phyloP scores from a whole-genome alignment of 1,140 invertebrate genomes.

The Zaprionus ornatus region DNA sequence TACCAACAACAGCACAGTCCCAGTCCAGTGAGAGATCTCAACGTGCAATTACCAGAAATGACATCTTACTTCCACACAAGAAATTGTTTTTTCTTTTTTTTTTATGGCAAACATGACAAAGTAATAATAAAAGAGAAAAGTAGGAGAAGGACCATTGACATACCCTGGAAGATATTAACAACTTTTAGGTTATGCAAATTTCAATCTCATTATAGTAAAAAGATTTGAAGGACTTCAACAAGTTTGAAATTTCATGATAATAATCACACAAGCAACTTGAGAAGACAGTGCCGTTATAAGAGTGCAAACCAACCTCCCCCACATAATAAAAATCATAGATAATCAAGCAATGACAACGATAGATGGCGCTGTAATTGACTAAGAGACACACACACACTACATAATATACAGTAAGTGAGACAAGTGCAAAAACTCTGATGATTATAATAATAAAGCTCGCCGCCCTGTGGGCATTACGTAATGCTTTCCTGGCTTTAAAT shows the following conservation, averaged over 20 bases:
- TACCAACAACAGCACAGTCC: background rate
- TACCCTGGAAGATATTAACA: background rate
- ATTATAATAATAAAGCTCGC: background rate
- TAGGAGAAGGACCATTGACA: background rate
- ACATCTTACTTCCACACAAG: background rate
- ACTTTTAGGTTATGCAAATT: too few relatives aligned
- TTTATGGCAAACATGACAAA: background rate
- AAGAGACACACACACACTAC: background rate
- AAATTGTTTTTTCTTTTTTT: too few relatives aligned
- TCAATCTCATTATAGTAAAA: too few relatives aligned
- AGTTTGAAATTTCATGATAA: too few relatives aligned
- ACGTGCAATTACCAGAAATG: conserved; percentile 3
- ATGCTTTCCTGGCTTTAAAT: conserved; percentile 9
- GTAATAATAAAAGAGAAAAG: background rate
- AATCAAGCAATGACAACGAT: background rate
- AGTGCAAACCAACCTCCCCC: background rate
- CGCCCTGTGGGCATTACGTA: conserved; percentile 41
- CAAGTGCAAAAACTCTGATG: conserved; percentile 5
- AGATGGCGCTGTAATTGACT: conserved; percentile 34
- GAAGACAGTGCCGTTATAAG: too few relatives aligned
- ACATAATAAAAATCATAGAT: background rate
- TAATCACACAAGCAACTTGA: background rate
- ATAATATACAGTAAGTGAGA: background rate
- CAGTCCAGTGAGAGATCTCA: background rate
- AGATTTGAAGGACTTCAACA: too few relatives aligned